Evolutionary conservation across 2,797 vertebrate genomes (phyloP).

Genomic region (Bucorvus abyssinicus): DNA sequence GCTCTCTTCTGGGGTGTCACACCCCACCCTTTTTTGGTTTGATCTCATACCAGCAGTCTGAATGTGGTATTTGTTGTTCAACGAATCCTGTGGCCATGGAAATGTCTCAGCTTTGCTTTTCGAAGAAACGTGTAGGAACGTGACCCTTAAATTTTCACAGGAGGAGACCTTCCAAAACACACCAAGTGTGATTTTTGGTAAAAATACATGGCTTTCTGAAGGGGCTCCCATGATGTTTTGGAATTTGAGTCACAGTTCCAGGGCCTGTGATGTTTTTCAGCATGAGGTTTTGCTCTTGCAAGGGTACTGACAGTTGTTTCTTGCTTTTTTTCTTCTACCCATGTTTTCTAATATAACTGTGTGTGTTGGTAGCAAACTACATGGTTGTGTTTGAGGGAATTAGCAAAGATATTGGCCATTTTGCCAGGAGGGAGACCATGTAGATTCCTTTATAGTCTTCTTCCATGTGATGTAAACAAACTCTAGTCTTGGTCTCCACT

Average conservation of each 20-base stretch:
- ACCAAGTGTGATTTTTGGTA: neutral
- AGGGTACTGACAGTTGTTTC: neutral
- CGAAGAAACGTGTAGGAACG: neutral
- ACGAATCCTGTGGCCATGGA: neutral
- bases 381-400: neutral
- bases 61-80: neutral
- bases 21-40: neutral
- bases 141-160: neutral
- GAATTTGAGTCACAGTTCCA: neutral
- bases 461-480: neutral
- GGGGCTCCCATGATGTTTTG: fast-evolving
- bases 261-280: neutral
- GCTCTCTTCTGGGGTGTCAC: neutral
- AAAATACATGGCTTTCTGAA: neutral
- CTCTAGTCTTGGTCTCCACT: neutral
- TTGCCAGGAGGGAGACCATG: neutral
- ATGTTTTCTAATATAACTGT: neutral
- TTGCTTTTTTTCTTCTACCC: neutral
- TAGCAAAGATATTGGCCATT: neutral
- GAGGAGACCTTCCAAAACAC: neutral
- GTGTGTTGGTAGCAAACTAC: neutral
- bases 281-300: neutral
- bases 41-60: neutral
- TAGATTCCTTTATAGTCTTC: neutral
- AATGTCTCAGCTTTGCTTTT: neutral